Base-by-base conservation (phyloP, 2,113 vertebrate species). In the Dryoscopus gambensis region DNA sequence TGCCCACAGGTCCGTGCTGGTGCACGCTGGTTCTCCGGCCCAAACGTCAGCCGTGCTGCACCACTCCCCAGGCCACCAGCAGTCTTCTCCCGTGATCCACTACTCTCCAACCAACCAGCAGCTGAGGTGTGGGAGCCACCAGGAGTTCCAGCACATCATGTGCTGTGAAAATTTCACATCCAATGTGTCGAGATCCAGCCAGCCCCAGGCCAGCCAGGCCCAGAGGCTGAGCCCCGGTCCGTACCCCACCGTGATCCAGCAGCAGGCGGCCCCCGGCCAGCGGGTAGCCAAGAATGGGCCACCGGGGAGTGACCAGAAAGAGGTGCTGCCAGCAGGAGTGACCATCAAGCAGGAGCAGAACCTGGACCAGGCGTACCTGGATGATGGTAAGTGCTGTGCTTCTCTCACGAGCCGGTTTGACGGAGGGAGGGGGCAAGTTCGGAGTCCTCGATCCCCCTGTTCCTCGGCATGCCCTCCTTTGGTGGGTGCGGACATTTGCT, bases 271-370 rank as follows among this genome's bases (percentile, higher is more conserved):
- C 95, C 87, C 97, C 53, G 95, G 98, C 84, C 98, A 89, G 84
- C 96, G 98, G 94, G 98, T 93, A 21, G 97, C 98, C 93, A 98
- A 98, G 98, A 98, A 98, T 3, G 98, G 98, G 82, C 97, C 98
- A 10, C 98, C 98, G 0, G 96, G 96, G 44, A 97, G 97, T 4
- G 98, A 98, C 16, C 98, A 98, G 69, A 98, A 98, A 87, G 98
- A 98, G 68, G 96, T 90, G 57, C 82, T 97, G 87, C 93, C 98
- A 2, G 81, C 98, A 5, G 98, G 99, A 90, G 99, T 99, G 96
- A 99, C 99, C 3, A 98, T 99, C 65, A 99, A 99, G 73, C 98
- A 99, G 98, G 99, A 99, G 94, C 98, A 98, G 98, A 99, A 99
- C 93, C 93, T 99, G 98, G 99, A 99, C 98, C 99, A 99, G 98